A percentile compares a stretch with the other conserved stretches of the same genome.
Conservation (phyloP, 2,888 invertebrate species). For the Lamellibrachia satsuma region DNA sequence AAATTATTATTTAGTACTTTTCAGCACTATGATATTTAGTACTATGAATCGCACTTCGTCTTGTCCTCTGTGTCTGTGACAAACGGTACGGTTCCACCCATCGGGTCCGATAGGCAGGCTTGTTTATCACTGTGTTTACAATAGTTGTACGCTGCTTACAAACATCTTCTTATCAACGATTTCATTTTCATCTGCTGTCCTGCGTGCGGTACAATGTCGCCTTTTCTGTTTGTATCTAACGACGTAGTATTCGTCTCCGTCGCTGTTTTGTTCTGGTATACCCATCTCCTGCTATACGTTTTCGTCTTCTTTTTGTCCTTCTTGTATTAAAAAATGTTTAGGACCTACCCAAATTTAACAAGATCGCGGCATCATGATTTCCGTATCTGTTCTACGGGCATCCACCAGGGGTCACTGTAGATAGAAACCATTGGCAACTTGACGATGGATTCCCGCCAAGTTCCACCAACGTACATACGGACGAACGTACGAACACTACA, state of each 20-base stretch:
- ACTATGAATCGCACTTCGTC: background rate
- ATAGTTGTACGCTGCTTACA: background rate
- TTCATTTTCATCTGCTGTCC: background rate
- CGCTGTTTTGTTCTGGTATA: background rate
- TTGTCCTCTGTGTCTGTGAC: background rate
- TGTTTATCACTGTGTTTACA: background rate
- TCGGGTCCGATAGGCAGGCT: background rate
- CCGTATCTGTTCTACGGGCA: no score
- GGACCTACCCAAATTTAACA: no score
- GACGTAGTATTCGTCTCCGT: background rate
- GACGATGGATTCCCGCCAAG: no score
- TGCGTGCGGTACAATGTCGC: background rate
- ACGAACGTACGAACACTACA: no score
- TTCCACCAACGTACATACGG: no score
- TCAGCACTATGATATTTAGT: no score
- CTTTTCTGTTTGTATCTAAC: background rate
- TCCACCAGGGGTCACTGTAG: no score
- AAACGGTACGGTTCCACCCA: background rate
- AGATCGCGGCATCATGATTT: no score
- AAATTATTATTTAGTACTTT: no score
- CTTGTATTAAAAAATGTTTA: background rate
- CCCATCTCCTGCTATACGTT: background rate
- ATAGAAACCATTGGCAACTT: no score
- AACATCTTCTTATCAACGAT: background rate
- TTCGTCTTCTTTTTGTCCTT: background rate